These are phyloP conservation scores for Naja naja DNA, from an alignment of 2,113 vertebrate genomes.

Conservation along the genomic window DNA sequence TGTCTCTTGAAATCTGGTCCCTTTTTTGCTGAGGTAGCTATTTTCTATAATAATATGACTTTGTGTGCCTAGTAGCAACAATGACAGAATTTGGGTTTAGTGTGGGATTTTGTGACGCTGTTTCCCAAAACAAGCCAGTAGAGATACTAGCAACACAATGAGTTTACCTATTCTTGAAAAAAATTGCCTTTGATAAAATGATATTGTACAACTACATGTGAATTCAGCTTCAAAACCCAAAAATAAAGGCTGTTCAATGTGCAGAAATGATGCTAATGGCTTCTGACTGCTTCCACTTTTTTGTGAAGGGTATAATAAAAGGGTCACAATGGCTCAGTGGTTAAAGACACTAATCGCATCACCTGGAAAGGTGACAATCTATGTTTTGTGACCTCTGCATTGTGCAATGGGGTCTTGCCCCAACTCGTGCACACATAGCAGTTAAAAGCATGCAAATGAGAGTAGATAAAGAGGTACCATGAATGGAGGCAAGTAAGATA, in stretches of 20 bases:
- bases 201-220: neutral
- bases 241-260: neutral
- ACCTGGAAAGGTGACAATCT: no score
- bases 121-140: neutral
- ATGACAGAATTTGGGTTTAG: neutral
- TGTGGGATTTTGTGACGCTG: neutral
- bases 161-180: neutral
- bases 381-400: no score
- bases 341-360: no score
- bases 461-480: no score
- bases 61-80: neutral
- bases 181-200: neutral
- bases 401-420: no score
- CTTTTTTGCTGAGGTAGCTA: fast-evolving
- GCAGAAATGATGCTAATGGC: neutral
- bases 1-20: neutral
- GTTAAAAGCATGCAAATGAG: no score
- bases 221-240: neutral
- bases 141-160: neutral
- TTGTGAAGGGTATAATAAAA: neutral
- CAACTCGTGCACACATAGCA: no score
- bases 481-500: no score
- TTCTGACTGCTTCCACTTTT: neutral
- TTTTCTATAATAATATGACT: neutral
- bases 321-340: no score